phyloP scores from a whole-genome alignment of 2,888 invertebrate species.

The Apodemia zela region DNA sequence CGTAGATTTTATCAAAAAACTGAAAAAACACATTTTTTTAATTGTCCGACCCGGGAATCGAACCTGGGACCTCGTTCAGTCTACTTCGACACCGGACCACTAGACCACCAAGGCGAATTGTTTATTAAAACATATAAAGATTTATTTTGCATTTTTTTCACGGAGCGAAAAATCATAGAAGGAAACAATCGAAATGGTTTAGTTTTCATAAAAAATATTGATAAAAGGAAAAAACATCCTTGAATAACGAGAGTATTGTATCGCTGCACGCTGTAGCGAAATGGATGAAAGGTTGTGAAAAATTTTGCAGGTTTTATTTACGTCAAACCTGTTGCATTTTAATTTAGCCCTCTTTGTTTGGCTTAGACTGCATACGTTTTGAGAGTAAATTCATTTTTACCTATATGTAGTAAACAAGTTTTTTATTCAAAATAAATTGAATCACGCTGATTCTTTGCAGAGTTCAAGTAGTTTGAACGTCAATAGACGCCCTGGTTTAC shows the following conservation, averaged over 20 bases:
- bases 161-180: neutral
- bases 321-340: constrained; percentile 14
- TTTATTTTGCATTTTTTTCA: too few relatives aligned
- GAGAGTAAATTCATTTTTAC: constrained; percentile 4
- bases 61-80: too few relatives aligned
- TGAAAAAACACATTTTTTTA: too few relatives aligned
- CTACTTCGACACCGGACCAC: too few relatives aligned
- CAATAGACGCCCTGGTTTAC: too few relatives aligned
- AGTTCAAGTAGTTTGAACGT: too few relatives aligned
- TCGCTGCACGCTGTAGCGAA: neutral
- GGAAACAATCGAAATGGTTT: neutral
- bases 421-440: too few relatives aligned
- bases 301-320: constrained; percentile 6
- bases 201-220: constrained; percentile 8
- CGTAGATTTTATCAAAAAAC: too few relatives aligned
- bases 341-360: constrained; percentile 7
- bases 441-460: too few relatives aligned
- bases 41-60: too few relatives aligned
- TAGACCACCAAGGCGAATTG: too few relatives aligned
- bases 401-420: neutral
- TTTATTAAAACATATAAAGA: too few relatives aligned
- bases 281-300: constrained; percentile 14
- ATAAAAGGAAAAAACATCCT: neutral
- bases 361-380: neutral
- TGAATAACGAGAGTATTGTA: constrained; percentile 12